phyloP scores from a whole-genome alignment of 2,797 vertebrate genomes.

The Rachycentron canadum region DNA sequence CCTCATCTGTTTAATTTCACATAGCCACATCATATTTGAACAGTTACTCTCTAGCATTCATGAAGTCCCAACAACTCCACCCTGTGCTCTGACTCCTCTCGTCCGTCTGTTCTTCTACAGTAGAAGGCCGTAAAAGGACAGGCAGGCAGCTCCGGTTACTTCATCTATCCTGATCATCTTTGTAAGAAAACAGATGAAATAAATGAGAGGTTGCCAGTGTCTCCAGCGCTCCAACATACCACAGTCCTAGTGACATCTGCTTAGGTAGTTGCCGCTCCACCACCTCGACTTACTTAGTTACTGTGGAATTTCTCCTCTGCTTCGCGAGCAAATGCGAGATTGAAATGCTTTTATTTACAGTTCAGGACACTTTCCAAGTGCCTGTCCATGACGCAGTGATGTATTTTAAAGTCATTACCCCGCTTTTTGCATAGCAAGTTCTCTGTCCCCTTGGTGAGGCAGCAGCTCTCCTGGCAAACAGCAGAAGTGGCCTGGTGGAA shows the following conservation, averaged over 20 bases:
- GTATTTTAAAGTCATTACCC: constrained; percentile 82
- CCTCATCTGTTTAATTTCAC: constrained; percentile 66
- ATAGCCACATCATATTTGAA: constrained; percentile 54
- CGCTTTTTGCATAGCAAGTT: constrained; percentile 61
- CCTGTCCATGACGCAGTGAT: constrained; percentile 76
- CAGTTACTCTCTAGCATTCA: constrained; percentile 48
- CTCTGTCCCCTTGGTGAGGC: constrained; percentile 65
- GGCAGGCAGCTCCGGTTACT: constrained; percentile 68
- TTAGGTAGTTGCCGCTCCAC: constrained; percentile 79
- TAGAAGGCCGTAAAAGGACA: constrained; percentile 61
- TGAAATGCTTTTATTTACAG: constrained; percentile 85
- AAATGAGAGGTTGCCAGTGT: constrained; percentile 73
- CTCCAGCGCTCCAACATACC: constrained; percentile 71
- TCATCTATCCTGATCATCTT: constrained; percentile 72
- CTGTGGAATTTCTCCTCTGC: constrained; percentile 79
- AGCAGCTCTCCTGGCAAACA: constrained; percentile 60
- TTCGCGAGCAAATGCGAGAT: constrained; percentile 72
- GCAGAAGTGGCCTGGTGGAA: constrained; percentile 54
- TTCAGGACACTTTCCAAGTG: constrained; percentile 77
- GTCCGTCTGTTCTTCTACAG: constrained; percentile 54
- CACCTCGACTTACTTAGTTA: constrained; percentile 77
- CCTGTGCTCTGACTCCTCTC: constrained; percentile 38
- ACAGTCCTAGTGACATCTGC: constrained; percentile 81
- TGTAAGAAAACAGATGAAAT: constrained; percentile 75
- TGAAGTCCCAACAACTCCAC: constrained; percentile 59